Evolutionary conservation across 2,888 invertebrate species (phyloP), one percentile per base, ranked within the genome.

Genomic region (Agonopterix heracliana): DNA sequence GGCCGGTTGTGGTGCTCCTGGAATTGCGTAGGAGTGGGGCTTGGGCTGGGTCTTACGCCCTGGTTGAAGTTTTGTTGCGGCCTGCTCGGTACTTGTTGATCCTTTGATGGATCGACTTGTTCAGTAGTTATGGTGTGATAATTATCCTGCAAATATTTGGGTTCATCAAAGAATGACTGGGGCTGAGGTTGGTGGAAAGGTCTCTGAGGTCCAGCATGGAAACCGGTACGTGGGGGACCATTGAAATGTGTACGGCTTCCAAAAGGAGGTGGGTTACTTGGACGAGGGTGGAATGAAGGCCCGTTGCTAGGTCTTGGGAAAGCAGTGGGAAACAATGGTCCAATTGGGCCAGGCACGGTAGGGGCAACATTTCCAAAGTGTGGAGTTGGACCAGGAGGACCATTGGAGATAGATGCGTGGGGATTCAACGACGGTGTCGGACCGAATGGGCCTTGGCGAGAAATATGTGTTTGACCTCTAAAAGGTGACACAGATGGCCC

Each of bases 191-290:
- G 77, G 54, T 82, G 80, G 66, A 90, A 90, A 9, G 91, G 90
- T 60, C 90, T 81, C 66, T 90, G 90, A 10, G 90, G 81, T 56
- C 90, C 90, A 14, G 90, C 78, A 61, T 88, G 85, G 60, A 89
- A 89, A 50, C 74, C 74, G 11, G 71, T 17, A 61, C 83, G 75
- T 13, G 88, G 77, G 36, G 88, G 90, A 11, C 80, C 78, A 60
- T 77, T 82, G 26, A 89, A 82, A 36, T 81, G 78, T 34, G 79
- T 78, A 34, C 87, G 70, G 17, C 74, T 50, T 7, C 63, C 68
- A 59, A 86, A 85, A 34, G 71, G 54, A 38, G 78, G 76, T 41
- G 74, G 68, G 48, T 61, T 73, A 48, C 63, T 75, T 34, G 79
- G 82, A 1, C 84, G 78, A 8, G 74, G 55, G 44, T 79, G 78